Evolutionary conservation across 2,888 invertebrate genomes (phyloP).

Genomic region (Lasioglossum lativentre): DNA sequence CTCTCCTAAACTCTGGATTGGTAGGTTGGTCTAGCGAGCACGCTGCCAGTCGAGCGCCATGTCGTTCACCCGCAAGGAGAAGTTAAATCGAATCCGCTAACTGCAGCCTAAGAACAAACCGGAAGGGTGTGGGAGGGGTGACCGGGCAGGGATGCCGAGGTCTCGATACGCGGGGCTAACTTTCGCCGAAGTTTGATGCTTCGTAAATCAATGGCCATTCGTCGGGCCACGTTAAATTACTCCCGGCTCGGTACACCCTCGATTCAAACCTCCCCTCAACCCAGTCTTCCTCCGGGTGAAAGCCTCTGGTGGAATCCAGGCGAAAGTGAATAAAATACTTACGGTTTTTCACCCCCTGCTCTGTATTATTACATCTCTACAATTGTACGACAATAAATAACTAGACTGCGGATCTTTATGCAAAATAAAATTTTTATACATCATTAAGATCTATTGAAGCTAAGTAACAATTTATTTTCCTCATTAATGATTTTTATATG

Average conservation of each 20-base stretch:
- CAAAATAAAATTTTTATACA: too few species aligned
- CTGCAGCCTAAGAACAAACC: constrained; percentile 80
- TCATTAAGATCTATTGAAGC: too few species aligned
- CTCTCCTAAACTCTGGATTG: constrained; percentile 52
- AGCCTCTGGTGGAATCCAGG: not conserved
- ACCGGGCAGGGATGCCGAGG: constrained; percentile 35
- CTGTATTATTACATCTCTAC: not conserved
- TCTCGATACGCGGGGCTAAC: constrained; percentile 73
- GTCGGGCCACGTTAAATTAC: constrained; percentile 76
- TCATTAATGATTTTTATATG: too few species aligned
- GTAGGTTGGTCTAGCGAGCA: constrained; percentile 32
- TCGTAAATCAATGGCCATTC: constrained; percentile 79
- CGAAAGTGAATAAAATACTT: not conserved
- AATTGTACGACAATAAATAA: too few species aligned
- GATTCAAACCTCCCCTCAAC: not conserved
- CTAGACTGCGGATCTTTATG: too few species aligned
- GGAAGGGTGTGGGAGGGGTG: constrained; percentile 54
- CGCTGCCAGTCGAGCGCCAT: constrained; percentile 43
- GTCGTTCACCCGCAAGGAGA: constrained; percentile 72
- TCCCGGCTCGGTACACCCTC: constrained; percentile 58
- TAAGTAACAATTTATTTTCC: too few species aligned
- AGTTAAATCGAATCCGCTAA: constrained; percentile 83
- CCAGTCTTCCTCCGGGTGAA: not conserved
- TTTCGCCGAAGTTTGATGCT: constrained; percentile 74
- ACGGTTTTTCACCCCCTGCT: not conserved